These are phyloP conservation scores for Andrena hattorfiana DNA, from an alignment of 2,888 invertebrate genomes.

Conservation along the genomic window DNA sequence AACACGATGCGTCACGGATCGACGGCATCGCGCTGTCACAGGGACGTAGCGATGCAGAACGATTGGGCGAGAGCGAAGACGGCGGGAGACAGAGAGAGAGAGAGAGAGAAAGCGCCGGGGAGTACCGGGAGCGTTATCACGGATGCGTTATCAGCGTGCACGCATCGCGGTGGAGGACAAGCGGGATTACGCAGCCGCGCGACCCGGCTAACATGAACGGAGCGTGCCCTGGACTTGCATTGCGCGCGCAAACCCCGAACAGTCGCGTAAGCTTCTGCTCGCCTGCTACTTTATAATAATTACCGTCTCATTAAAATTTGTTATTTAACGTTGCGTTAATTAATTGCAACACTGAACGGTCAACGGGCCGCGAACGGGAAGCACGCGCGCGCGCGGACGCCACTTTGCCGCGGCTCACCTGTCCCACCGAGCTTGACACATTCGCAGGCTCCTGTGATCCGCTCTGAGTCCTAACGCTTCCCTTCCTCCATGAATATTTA, in stretches of 20 bases:
- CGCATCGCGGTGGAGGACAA: slow-evolving; percentile 67
- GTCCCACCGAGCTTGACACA: slow-evolving; percentile 9
- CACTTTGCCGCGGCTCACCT: slow-evolving; percentile 35
- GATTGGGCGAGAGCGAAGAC: neutral
- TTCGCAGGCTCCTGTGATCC: neutral
- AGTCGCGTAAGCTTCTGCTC: slow-evolving; percentile 78
- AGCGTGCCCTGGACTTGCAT: slow-evolving; percentile 31
- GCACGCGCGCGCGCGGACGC: slow-evolving; percentile 29
- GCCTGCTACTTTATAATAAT: slow-evolving; percentile 84
- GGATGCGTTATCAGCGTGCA: slow-evolving; percentile 66
- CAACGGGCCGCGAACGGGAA: slow-evolving; percentile 56
- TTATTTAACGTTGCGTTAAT: slow-evolving; percentile 84
- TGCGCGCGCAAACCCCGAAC: slow-evolving; percentile 72
- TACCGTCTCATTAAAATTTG: slow-evolving; percentile 85
- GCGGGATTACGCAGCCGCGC: slow-evolving; percentile 80
- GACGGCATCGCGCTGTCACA: neutral
- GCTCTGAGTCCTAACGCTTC: slow-evolving; percentile 8
- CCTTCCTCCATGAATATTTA: slow-evolving; percentile 63
- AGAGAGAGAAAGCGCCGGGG: slow-evolving; percentile 11
- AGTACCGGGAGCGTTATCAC: slow-evolving; percentile 63
- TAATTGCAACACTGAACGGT: slow-evolving; percentile 75
- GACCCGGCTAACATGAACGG: slow-evolving; percentile 82
- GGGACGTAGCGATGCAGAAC: slow-evolving; percentile 36
- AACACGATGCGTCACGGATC: neutral
- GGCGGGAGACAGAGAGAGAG: neutral